Evolutionary conservation across 2,888 invertebrate species (phyloP).

Genomic region (Chrysolina americana): DNA sequence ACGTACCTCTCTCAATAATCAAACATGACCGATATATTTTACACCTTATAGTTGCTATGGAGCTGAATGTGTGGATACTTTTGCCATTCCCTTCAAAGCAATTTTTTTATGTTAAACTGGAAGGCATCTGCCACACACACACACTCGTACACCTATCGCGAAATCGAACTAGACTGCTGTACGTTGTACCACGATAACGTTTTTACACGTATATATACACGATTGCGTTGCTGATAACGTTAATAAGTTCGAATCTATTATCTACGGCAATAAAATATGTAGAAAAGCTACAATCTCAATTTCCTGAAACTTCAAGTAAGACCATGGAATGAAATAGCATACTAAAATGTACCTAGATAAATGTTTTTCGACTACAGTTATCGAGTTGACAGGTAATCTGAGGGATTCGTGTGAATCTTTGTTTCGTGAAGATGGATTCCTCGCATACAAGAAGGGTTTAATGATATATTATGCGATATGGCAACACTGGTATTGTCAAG

Average conservation of each 20-base stretch:
- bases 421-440: too few relatives aligned
- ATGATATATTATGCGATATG: too few relatives aligned
- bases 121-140: conserved; percentile 6
- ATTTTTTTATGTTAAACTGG: neutral
- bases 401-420: too few relatives aligned
- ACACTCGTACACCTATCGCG: neutral
- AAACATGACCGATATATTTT: neutral
- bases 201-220: conserved; percentile 10
- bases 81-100: neutral
- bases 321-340: neutral
- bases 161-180: neutral
- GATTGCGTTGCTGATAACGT: conserved; percentile 9
- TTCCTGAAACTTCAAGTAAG: neutral
- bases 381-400: too few relatives aligned
- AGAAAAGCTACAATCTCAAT: neutral
- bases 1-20: neutral
- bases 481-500: too few relatives aligned
- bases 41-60: neutral
- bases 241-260: neutral
- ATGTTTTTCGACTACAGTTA: too few relatives aligned
- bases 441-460: too few relatives aligned
- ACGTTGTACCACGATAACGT: conserved; percentile 1
- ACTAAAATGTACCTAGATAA: too few relatives aligned
- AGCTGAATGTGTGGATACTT: neutral
- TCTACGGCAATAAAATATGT: neutral